Evolutionary conservation across 1,140 invertebrate genomes (phyloP).

Genomic region (Theocolax elegans): DNA sequence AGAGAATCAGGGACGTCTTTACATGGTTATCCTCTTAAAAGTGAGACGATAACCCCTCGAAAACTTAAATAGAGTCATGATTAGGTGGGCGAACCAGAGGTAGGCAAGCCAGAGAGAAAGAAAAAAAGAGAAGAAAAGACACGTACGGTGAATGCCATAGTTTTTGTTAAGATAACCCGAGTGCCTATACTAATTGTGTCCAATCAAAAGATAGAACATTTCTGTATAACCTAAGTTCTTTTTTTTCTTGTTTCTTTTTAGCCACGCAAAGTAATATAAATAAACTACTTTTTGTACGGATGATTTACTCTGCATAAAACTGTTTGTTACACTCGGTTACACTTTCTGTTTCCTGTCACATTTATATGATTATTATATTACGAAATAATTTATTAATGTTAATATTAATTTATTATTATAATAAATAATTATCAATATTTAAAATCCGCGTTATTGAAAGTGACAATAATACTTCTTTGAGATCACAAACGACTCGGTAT

Average conservation of each 20-base stretch:
- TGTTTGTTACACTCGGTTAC: not conserved
- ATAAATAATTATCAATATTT: too few species aligned
- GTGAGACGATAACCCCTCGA: constrained; percentile 32
- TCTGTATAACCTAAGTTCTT: constrained; percentile 9
- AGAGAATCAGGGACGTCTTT: constrained; percentile 12
- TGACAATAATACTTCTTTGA: too few species aligned
- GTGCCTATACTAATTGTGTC: constrained; percentile 46
- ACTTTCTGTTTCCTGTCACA: too few species aligned
- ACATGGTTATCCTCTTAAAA: constrained; percentile 45
- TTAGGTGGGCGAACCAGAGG: constrained; percentile 38
- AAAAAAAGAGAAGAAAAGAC: not conserved
- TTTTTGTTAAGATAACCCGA: constrained; percentile 43
- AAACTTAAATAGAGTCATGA: constrained; percentile 44
- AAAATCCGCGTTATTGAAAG: too few species aligned
- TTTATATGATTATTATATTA: too few species aligned
- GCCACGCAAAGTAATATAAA: not conserved
- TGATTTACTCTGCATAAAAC: not conserved
- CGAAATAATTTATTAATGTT: too few species aligned
- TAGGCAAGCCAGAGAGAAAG: constrained; percentile 3
- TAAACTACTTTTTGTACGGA: not conserved
- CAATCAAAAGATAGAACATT: constrained; percentile 38
- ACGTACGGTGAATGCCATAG: constrained; percentile 18
- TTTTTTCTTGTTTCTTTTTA: not conserved
- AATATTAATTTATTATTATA: too few species aligned
- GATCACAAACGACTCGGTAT: too few species aligned